phyloP scores from a whole-genome alignment of 2,113 vertebrate genomes.

The Cyprinus carpio region DNA sequence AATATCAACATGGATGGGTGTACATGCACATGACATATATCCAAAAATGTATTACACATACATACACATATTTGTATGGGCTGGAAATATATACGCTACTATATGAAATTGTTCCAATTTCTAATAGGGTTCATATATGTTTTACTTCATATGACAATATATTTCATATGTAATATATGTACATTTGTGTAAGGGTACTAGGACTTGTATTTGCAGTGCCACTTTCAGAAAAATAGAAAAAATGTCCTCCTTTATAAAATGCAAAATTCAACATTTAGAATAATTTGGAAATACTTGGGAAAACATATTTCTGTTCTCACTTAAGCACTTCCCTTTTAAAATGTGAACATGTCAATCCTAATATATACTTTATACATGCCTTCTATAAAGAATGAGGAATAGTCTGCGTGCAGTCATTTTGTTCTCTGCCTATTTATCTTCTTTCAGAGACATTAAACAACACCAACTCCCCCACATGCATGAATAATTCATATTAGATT shows the following conservation, averaged over 20 bases:
- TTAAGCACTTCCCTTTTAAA: not conserved
- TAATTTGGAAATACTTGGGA: not conserved
- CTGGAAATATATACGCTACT: no score
- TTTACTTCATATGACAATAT: no score
- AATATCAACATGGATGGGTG: no score
- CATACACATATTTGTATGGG: no score
- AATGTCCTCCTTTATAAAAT: no score
- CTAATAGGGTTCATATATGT: no score
- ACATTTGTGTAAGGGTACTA: no score
- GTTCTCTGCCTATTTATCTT: not conserved
- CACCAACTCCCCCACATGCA: not conserved
- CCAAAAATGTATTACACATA: no score
- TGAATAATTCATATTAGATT: not conserved
- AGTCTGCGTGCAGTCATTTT: not conserved
- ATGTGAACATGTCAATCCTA: not conserved
- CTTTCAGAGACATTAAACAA: not conserved
- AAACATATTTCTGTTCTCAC: not conserved
- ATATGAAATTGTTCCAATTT: no score
- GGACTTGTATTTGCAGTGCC: no score
- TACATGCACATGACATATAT: no score
- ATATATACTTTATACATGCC: not conserved
- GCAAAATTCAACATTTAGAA: not conserved
- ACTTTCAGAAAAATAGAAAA: not conserved
- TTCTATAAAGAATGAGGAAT: not conserved
- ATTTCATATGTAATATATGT: no score